Evolutionary conservation across 2,797 vertebrate species (phyloP).

Genomic region (Myotis findleyi): DNA sequence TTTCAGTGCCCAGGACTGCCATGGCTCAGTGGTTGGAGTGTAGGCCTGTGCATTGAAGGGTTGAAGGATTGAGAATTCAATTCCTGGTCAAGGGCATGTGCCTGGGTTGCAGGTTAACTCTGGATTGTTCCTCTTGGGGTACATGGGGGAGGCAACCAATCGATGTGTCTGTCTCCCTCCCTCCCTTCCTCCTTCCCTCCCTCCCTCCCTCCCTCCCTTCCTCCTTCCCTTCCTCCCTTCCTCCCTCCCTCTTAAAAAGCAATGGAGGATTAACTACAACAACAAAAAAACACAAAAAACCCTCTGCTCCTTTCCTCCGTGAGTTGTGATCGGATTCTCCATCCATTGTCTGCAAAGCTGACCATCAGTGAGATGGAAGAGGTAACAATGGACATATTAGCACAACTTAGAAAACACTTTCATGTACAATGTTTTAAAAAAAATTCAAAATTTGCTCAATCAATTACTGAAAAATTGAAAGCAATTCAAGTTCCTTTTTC

Average conservation of each 20-base stretch:
- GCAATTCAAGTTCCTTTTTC: not conserved
- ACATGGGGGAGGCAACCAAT: too few species aligned
- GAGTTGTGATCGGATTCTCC: not conserved
- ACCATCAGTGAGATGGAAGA: not conserved
- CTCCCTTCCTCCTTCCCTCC: too few species aligned
- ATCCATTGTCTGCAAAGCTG: not conserved
- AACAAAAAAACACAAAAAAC: not conserved
- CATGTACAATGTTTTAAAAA: not conserved
- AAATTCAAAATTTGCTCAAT: not conserved
- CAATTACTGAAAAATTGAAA: not conserved
- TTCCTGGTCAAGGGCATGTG: not conserved
- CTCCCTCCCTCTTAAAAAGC: too few species aligned
- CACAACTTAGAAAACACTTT: not conserved
- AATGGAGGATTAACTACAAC: not conserved
- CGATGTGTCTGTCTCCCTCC: too few species aligned
- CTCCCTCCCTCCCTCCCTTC: too few species aligned
- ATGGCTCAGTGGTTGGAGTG: not conserved
- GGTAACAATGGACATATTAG: fast-evolving
- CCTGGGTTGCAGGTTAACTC: not conserved
- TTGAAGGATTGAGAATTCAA: not conserved
- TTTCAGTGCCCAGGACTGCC: too few species aligned
- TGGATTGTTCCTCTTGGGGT: too few species aligned
- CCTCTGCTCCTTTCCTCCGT: not conserved
- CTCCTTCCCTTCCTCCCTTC: too few species aligned
- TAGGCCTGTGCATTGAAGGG: not conserved